Evolutionary conservation across 1,140 invertebrate genomes (phyloP).

Genomic region (Lepidostoma basale): DNA sequence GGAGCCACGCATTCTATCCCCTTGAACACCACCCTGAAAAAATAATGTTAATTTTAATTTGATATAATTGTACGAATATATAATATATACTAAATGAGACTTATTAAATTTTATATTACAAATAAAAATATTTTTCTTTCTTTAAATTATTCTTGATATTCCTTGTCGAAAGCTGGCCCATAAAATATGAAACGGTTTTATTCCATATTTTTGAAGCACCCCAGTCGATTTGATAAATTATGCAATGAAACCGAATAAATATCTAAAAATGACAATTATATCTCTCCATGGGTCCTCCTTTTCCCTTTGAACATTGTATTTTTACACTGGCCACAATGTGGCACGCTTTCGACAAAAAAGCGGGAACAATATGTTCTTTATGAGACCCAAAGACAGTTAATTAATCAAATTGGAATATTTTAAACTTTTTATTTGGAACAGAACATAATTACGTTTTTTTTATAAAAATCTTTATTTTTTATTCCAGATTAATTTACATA

Average conservation of each 20-base stretch:
- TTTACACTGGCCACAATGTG: conserved; percentile 22
- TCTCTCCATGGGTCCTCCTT: conserved; percentile 32
- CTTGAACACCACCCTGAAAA: too few species aligned
- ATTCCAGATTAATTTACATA: too few species aligned
- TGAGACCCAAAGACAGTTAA: conserved; percentile 4
- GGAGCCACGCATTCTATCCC: too few species aligned
- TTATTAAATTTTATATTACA: too few species aligned
- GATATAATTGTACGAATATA: too few species aligned
- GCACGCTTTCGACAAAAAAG: conserved; percentile 40
- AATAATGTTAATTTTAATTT: too few species aligned
- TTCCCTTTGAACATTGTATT: conserved; percentile 9
- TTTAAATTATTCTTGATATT: too few species aligned
- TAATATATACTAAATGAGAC: too few species aligned
- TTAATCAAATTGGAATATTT: conserved; percentile 27
- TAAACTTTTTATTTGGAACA: too few species aligned
- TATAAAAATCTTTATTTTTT: too few species aligned
- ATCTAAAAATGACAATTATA: conserved; percentile 42
- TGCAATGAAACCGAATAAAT: conserved; percentile 37
- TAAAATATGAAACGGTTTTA: conserved; percentile 42
- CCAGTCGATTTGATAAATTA: conserved; percentile 41
- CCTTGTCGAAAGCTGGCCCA: neutral
- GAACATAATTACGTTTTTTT: too few species aligned
- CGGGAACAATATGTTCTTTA: conserved; percentile 34
- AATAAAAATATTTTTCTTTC: too few species aligned
- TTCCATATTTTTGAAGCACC: conserved; percentile 24